These are phyloP conservation scores for Montipora sp. DNA, from an alignment of 64 coral and sea anemone species.

Conservation along the genomic window DNA sequence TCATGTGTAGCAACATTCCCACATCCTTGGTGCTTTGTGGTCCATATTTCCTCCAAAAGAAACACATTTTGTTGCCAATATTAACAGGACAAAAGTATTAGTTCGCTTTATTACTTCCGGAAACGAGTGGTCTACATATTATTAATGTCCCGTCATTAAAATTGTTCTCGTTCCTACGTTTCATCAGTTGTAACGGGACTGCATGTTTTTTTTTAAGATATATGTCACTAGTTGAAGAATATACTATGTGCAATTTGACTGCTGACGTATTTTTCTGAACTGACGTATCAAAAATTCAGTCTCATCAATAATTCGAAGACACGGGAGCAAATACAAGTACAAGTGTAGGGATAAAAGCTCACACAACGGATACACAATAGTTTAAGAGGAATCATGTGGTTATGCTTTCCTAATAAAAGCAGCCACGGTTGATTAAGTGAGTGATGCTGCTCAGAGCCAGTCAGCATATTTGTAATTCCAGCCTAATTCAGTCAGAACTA, in stretches of 20 bases:
- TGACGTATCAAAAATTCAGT: background rate
- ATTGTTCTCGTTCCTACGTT: constrained; percentile 25
- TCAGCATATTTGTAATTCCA: constrained; percentile 27
- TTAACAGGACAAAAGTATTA: constrained; percentile 19
- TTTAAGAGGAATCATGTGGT: background rate
- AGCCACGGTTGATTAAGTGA: background rate
- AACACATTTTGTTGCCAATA: constrained; percentile 23
- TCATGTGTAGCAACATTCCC: constrained; percentile 7
- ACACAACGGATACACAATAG: background rate
- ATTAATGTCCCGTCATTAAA: constrained; percentile 20
- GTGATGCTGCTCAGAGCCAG: background rate
- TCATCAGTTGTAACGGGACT: background rate
- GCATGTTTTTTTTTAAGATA: background rate
- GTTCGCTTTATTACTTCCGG: constrained; percentile 37
- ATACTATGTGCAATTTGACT: background rate
- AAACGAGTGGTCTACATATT: constrained; percentile 25
- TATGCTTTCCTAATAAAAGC: background rate
- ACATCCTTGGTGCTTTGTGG: constrained; percentile 7
- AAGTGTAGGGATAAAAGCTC: background rate
- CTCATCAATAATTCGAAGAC: background rate
- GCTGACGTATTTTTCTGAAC: background rate
- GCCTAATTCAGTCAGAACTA: constrained; percentile 1
- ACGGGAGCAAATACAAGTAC: background rate
- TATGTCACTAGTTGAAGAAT: background rate
- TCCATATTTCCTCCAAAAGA: constrained; percentile 22